phyloP scores from a whole-genome alignment of 2,797 vertebrate genomes.

The Acomys russatus region DNA sequence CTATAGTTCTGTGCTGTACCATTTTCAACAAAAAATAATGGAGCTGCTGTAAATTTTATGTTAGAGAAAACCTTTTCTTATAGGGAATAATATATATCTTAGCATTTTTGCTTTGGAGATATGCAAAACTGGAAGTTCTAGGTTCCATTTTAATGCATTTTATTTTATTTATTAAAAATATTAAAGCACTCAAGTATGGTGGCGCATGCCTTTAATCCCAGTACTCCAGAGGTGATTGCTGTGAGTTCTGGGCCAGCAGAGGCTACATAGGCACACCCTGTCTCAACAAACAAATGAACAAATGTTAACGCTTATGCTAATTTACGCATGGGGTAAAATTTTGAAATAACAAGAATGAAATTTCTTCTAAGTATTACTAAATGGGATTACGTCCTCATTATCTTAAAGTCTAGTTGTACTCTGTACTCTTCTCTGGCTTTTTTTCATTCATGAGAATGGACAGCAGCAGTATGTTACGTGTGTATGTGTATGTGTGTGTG shows the following conservation, averaged over 20 bases:
- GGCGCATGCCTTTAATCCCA: neutral
- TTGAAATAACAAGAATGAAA: neutral
- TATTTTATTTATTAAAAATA: constrained; percentile 31
- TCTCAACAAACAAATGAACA: neutral
- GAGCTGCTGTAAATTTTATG: neutral
- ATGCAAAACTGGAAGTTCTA: neutral
- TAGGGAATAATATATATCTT: neutral
- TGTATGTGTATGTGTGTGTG: neutral
- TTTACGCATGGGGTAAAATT: neutral
- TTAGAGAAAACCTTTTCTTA: constrained; percentile 28
- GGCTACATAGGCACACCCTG: neutral
- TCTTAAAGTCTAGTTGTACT: neutral
- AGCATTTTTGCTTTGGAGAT: constrained; percentile 25
- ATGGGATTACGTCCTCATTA: neutral
- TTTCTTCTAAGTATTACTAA: neutral
- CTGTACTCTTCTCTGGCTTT: neutral
- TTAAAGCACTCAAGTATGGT: neutral
- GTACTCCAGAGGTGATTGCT: neutral
- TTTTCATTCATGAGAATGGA: constrained; percentile 29
- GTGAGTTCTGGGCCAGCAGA: neutral
- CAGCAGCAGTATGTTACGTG: neutral
- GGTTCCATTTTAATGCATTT: constrained; percentile 17
- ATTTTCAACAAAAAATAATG: neutral
- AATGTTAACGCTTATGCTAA: neutral
- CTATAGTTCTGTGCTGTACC: neutral